Evolutionary conservation across 2,797 vertebrate species (phyloP).

Genomic region (Antennarius maculatus): DNA sequence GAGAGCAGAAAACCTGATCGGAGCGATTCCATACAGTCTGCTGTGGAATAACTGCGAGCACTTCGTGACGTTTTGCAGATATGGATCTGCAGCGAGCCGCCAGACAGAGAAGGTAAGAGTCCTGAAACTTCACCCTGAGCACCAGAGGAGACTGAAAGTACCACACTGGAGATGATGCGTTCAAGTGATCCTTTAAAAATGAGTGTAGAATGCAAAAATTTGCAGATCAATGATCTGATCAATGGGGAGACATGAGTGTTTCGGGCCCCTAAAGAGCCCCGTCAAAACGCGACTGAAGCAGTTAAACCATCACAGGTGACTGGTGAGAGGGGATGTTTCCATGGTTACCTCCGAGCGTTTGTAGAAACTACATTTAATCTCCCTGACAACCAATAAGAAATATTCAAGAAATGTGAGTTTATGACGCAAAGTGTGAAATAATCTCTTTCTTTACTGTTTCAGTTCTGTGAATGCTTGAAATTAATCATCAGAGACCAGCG

Average conservation of each 20-base stretch:
- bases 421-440: not conserved
- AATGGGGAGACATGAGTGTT: not conserved
- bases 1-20: constrained; percentile 87
- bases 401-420: no score
- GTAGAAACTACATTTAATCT: no score
- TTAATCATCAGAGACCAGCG: constrained; percentile 91
- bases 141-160: no score
- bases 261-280: no score
- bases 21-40: constrained; percentile 87
- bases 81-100: constrained; percentile 83
- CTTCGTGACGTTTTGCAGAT: constrained; percentile 93
- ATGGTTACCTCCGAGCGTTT: not conserved
- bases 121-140: not conserved
- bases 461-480: constrained; percentile 92
- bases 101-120: constrained; percentile 89
- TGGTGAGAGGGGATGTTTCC: not conserved
- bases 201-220: no score
- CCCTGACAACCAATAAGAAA: no score
- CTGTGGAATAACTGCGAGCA: constrained; percentile 98
- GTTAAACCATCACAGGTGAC: not conserved
- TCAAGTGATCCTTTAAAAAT: not conserved
- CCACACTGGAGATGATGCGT: not conserved
- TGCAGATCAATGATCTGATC: not conserved
- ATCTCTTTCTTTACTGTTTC: constrained; percentile 35
- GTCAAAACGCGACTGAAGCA: not conserved